Conservation (phyloP, 2,113 vertebrate species). For the Okapia johnstoni region DNA sequence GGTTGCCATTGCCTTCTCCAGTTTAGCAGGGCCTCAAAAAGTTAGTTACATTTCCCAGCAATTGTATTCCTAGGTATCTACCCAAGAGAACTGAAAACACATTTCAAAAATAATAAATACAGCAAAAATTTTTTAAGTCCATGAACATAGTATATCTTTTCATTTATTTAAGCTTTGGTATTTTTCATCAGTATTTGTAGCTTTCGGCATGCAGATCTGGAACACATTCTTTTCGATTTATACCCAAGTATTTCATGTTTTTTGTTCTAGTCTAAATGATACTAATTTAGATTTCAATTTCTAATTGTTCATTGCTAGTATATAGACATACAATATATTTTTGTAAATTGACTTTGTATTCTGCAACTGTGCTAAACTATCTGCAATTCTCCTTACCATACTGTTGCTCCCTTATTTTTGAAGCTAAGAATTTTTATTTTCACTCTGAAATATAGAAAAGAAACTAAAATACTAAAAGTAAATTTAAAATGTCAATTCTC, state of each 20-base stretch:
- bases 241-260: not conserved
- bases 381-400: not conserved
- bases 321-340: not conserved
- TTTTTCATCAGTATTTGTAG: not conserved
- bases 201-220: not conserved
- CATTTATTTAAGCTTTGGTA: not conserved
- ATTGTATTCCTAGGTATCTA: not conserved
- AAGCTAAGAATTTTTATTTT: not conserved
- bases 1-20: no score
- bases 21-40: not conserved
- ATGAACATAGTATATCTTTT: not conserved
- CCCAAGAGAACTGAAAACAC: not conserved
- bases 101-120: not conserved
- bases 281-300: not conserved
- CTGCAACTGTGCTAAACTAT: not conserved
- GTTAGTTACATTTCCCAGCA: not conserved
- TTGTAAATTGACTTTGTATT: not conserved
- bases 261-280: not conserved
- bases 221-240: not conserved
- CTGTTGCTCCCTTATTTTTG: not conserved
- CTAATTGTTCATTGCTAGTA: not conserved
- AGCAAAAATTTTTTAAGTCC: not conserved
- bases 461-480: slow-evolving; percentile 22
- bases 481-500: not conserved
- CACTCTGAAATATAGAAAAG: not conserved